Base-by-base conservation (phyloP, 30 jellyfish, hydroid and myxozoan genomes). In the Hydractinia symbiolongicarpus region DNA sequence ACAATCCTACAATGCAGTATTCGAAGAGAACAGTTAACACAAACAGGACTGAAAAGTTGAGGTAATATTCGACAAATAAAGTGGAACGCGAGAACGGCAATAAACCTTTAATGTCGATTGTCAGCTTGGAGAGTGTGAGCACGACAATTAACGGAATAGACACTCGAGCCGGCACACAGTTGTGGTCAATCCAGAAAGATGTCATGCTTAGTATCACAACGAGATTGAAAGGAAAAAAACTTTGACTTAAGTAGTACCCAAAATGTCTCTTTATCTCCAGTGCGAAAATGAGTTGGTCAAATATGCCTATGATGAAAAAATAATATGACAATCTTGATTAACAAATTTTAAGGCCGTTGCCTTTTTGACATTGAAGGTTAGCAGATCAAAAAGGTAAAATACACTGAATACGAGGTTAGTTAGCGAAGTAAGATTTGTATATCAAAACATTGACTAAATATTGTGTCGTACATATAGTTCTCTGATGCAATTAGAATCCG, bases 151-250 rank as follows among this genome's bases (percentile, higher is more conserved):
- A 14, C 15, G 80, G 80, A 8, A 71, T 53, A 53, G 80, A 19
- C 60, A 71, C 60, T 14, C 80, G 55, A 20, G 80, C 80, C 4
- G 55, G 55, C 9, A 53, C 67, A 58, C 56, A 71, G 17, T 19
- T 71, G 67, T 71, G 80, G 50, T 71, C 80, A 58, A 71, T 71
- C 80, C 80, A 71, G 61, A 71, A 71, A 54, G 80, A 19, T 54
- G 80, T 71, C 80, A 71, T n/a, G 50, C 80, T 71, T 5, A 71
- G 80, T 20, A 71, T 71, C n/a, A 71, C 51, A 30, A 20, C 60
- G 9, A 71, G 15, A 58, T 71, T 71, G 55, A n/a, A 71, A 20
- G 80, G 80, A 5, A 71, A 58, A 58, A n/a, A 20, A 50, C 51
- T 30, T 19, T 71, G 80, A 8, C 40, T 20, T 30, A 71, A 19